These are phyloP conservation scores for Agapostemon virescens DNA, from an alignment of 2,888 invertebrate species.

Conservation along the genomic window DNA sequence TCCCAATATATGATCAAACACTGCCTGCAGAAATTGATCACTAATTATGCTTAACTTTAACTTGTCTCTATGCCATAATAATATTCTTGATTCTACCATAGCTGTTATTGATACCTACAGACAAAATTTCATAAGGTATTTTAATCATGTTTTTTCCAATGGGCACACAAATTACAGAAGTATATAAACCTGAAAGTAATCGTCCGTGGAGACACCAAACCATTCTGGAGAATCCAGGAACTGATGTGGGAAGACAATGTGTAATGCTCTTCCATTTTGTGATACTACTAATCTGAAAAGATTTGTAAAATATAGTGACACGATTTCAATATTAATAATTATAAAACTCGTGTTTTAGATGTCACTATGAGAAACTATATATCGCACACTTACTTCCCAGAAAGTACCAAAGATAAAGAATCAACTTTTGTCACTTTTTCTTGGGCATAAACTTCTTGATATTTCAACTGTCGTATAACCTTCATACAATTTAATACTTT, in stretches of 20 bases:
- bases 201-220: conserved; percentile 93
- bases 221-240: conserved; percentile 94
- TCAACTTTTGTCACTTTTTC: conserved; percentile 94
- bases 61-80: conserved; percentile 93
- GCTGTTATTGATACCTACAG: conserved; percentile 91
- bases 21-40: conserved; percentile 90
- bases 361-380: background rate
- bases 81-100: conserved; percentile 91
- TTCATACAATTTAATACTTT: conserved; percentile 91
- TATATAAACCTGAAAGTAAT: conserved; percentile 88
- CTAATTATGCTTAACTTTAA: conserved; percentile 91
- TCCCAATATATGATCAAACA: conserved; percentile 92
- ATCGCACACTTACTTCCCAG: conserved; percentile 89
- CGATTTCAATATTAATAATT: background rate
- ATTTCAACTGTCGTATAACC: conserved; percentile 89
- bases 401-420: conserved; percentile 90
- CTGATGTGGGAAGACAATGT: conserved; percentile 93
- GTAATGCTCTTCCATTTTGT: conserved; percentile 90
- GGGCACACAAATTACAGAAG: background rate
- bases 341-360: conserved; percentile 5
- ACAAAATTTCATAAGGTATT: conserved; percentile 33
- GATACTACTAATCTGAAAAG: conserved; percentile 89
- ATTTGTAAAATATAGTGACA: background rate
- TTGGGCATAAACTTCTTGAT: conserved; percentile 92
- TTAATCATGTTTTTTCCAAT: background rate